A percentile compares a stretch with the other conserved stretches of the same genome.
phyloP scores from a whole-genome alignment of 2,797 vertebrate genomes.

The Manis pentadactyla region DNA sequence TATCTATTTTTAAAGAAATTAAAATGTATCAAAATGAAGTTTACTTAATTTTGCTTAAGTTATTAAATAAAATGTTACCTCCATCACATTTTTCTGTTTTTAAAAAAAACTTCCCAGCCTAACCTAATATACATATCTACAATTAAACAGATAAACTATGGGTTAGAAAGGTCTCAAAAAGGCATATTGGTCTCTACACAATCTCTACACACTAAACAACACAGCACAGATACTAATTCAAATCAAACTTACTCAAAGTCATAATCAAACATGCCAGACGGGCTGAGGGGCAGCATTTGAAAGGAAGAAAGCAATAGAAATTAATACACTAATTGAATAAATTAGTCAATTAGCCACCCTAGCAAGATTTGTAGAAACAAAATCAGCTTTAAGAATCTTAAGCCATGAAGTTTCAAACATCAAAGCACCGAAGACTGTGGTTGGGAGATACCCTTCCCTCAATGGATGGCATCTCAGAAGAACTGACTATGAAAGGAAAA shows the following conservation, averaged over 20 bases:
- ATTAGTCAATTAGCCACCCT: conserved; percentile 90
- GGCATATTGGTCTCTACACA: conserved; percentile 86
- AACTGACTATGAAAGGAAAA: not conserved
- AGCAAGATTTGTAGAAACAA: conserved; percentile 83
- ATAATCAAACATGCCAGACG: conserved; percentile 99
- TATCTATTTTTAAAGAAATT: conserved; percentile 84
- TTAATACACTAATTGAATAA: conserved; percentile 93
- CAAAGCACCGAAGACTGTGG: conserved; percentile 68
- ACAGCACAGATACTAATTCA: conserved; percentile 93
- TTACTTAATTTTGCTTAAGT: conserved; percentile 88
- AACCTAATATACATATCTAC: conserved; percentile 91
- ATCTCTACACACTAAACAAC: conserved; percentile 88
- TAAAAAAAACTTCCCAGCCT: conserved; percentile 90
- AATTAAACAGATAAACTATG: conserved; percentile 91
- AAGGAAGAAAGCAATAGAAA: conserved; percentile 97
- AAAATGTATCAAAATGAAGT: conserved; percentile 87
- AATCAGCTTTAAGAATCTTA: conserved; percentile 81
- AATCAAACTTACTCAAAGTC: conserved; percentile 99
- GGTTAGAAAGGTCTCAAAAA: conserved; percentile 85
- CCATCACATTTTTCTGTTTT: conserved; percentile 90
- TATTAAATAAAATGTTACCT: conserved; percentile 91
- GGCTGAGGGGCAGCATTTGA: conserved; percentile 96
- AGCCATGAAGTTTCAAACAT: conserved; percentile 71
- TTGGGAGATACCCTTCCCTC: conserved; percentile 78
- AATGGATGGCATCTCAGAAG: conserved; percentile 28